phyloP scores from a whole-genome alignment of 1,140 invertebrate genomes.

The Musca domestica region DNA sequence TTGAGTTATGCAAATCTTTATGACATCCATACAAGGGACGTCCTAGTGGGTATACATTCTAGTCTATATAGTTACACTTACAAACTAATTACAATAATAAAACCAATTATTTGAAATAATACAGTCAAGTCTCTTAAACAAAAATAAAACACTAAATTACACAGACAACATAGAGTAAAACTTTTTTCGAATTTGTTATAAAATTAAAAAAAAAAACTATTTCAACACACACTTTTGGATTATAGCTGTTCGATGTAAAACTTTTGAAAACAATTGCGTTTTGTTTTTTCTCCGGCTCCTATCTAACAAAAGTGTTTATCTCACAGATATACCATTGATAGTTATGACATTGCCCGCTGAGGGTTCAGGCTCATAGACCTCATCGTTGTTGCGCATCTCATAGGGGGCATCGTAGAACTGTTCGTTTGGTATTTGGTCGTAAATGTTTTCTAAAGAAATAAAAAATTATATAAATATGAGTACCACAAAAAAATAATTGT shows the following conservation, averaged over 20 bases:
- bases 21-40: no score
- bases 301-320: conserved; percentile 53
- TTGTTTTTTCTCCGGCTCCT: background rate
- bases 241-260: conserved; percentile 13
- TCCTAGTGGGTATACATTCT: no score
- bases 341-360: conserved; percentile 65
- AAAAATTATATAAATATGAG: background rate
- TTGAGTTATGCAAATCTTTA: no score
- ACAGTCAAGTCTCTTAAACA: no score
- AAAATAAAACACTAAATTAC: no score
- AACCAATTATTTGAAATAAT: no score
- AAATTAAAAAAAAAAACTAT: no score
- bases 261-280: background rate
- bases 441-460: conserved; percentile 45
- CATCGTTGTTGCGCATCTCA: conserved; percentile 63
- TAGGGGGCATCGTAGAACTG: conserved; percentile 59
- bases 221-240: conserved; percentile 13
- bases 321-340: conserved; percentile 70
- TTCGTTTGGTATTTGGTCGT: conserved; percentile 53
- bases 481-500: background rate
- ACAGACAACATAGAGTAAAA: no score
- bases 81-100: no score
- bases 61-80: no score
- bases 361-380: conserved; percentile 70
- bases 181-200: no score